phyloP scores from a whole-genome alignment of 53 echinoderm and acorn worm species.

The Holothuria leucospilota region DNA sequence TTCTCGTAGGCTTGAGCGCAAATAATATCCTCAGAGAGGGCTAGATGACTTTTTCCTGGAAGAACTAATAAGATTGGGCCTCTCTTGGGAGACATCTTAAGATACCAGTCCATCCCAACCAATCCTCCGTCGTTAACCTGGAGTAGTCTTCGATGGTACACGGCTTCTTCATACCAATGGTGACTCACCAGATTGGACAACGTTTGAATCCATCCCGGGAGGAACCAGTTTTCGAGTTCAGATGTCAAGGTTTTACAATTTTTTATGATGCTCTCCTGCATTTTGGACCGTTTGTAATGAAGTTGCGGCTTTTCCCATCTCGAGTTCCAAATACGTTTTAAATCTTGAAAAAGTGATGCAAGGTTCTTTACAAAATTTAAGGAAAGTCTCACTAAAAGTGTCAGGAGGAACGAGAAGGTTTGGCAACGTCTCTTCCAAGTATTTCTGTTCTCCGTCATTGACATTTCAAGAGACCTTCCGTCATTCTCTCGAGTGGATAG shows the following conservation, averaged over 20 bases:
- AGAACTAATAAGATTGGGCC: conserved; percentile 66
- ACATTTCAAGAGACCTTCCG: neutral
- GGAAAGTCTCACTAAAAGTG: neutral
- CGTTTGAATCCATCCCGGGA: conserved; percentile 66
- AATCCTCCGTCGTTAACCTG: conserved; percentile 71
- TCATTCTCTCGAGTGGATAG: neutral
- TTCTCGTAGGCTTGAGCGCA: conserved; percentile 51
- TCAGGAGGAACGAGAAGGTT: neutral
- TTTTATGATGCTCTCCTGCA: conserved; percentile 54
- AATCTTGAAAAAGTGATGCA: neutral
- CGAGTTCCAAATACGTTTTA: neutral
- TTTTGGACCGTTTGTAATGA: conserved; percentile 58
- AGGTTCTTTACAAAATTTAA: neutral
- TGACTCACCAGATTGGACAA: conserved; percentile 35
- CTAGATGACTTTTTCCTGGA: conserved; percentile 42
- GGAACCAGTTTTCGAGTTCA: conserved; percentile 65
- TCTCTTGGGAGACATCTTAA: neutral
- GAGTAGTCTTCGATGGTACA: conserved; percentile 59
- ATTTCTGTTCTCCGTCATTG: no score
- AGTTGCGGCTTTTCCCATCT: conserved; percentile 55
- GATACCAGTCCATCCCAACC: conserved; percentile 68
- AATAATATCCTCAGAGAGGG: conserved; percentile 35
- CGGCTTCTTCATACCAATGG: conserved; percentile 23
- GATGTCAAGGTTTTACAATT: conserved; percentile 58
- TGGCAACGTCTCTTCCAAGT: neutral